Conservation (phyloP, 2,113 vertebrate species). For the Spea multiplicata region DNA sequence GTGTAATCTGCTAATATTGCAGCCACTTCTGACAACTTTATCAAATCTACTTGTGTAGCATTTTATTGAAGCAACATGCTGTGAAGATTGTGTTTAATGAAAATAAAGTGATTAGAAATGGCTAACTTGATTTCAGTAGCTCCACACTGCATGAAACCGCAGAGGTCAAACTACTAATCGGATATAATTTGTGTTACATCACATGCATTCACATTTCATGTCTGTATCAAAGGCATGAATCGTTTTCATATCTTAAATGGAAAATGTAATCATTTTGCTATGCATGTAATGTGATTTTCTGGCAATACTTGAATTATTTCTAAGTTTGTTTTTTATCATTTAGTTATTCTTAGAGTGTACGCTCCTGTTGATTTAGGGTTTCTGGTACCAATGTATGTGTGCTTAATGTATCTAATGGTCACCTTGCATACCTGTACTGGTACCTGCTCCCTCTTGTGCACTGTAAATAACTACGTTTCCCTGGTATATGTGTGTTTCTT, state of each 20-base stretch:
- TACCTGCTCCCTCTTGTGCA: too few relatives aligned
- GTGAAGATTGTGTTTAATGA: constrained; percentile 14
- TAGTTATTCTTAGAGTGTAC: too few relatives aligned
- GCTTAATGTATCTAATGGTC: too few relatives aligned
- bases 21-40: not conserved
- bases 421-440: too few relatives aligned
- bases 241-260: not conserved
- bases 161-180: not conserved
- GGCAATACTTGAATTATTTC: too few relatives aligned
- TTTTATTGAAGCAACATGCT: not conserved
- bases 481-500: too few relatives aligned
- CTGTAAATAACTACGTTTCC: too few relatives aligned
- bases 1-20: not conserved
- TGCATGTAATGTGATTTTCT: too few relatives aligned
- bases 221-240: not conserved
- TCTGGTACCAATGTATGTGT: too few relatives aligned
- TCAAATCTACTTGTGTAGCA: not conserved
- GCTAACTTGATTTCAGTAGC: not conserved
- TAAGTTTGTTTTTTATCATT: too few relatives aligned
- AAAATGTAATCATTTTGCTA: not conserved
- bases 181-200: not conserved
- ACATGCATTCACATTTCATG: not conserved
- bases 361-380: too few relatives aligned
- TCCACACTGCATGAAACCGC: not conserved
- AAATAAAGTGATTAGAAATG: constrained; percentile 11